A percentile compares a stretch with the other conserved stretches of the same genome.
These are phyloP conservation scores for Drosophila lacicola DNA, from an alignment of 2,888 invertebrate genomes.

Conservation along the genomic window DNA sequence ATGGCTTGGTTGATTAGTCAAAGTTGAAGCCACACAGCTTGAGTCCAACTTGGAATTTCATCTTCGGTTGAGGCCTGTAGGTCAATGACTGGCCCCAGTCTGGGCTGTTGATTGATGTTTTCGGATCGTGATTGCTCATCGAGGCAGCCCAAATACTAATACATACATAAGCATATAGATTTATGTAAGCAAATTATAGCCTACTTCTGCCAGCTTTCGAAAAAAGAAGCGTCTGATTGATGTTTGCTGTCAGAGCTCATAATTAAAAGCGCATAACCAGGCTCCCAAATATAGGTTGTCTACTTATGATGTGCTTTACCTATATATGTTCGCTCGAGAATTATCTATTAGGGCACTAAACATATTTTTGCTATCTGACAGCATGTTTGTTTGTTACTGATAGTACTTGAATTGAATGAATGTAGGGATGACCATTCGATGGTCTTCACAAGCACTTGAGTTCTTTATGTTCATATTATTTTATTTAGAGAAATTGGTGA, in stretches of 20 bases:
- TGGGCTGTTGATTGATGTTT: conserved; percentile 49
- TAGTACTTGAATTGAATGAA: too few species aligned
- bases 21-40: conserved; percentile 12
- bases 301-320: neutral
- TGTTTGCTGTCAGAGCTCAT: conserved; percentile 53
- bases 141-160: conserved; percentile 21
- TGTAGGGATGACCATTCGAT: too few species aligned
- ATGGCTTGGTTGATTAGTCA: conserved; percentile 42
- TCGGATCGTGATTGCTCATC: conserved; percentile 42
- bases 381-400: too few species aligned
- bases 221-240: conserved; percentile 52
- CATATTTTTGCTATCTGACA: neutral
- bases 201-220: conserved; percentile 29
- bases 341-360: neutral
- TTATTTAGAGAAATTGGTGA: too few species aligned
- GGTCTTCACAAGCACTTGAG: too few species aligned
- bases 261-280: conserved; percentile 27
- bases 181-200: conserved; percentile 28
- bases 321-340: too few species aligned
- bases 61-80: conserved; percentile 9
- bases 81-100: conserved; percentile 25
- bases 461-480: too few species aligned
- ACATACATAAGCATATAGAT: neutral
- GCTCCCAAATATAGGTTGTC: conserved; percentile 16
- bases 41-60: conserved; percentile 12